These are phyloP conservation scores for Drosophila mimica DNA, from an alignment of 2,888 invertebrate genomes.

Conservation along the genomic window DNA sequence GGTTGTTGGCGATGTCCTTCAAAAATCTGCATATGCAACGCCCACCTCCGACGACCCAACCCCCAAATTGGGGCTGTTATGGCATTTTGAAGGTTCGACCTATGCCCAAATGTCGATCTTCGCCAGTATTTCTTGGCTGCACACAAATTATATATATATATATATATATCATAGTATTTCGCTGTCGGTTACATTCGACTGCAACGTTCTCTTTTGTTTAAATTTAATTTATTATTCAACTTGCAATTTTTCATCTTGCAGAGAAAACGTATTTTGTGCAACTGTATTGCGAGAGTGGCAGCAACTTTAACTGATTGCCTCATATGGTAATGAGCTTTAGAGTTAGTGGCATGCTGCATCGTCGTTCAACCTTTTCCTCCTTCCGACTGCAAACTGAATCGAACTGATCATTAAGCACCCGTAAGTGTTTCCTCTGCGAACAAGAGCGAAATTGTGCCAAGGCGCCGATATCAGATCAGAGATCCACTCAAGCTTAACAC, in stretches of 20 bases:
- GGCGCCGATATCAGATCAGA: slow-evolving; percentile 33
- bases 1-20: no score
- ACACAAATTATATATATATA: no score
- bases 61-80: no score
- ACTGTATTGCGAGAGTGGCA: slow-evolving; percentile 25
- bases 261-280: not conserved
- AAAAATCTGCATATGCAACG: no score
- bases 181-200: no score
- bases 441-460: slow-evolving; percentile 44
- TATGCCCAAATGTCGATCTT: no score
- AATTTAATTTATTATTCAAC: not conserved
- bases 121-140: no score
- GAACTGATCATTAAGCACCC: slow-evolving; percentile 40
- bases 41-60: no score
- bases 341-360: slow-evolving; percentile 36
- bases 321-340: slow-evolving; percentile 68
- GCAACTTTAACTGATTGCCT: slow-evolving; percentile 55
- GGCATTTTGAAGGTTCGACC: no score
- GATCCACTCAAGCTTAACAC: slow-evolving; percentile 44
- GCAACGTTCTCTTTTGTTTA: no score
- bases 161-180: no score
- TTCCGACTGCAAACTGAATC: not conserved
- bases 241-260: not conserved
- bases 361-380: not conserved
- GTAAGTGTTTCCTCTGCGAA: slow-evolving; percentile 48